Evolutionary conservation across 1,140 invertebrate genomes (phyloP).

Genomic region (Pantala flavescens): DNA sequence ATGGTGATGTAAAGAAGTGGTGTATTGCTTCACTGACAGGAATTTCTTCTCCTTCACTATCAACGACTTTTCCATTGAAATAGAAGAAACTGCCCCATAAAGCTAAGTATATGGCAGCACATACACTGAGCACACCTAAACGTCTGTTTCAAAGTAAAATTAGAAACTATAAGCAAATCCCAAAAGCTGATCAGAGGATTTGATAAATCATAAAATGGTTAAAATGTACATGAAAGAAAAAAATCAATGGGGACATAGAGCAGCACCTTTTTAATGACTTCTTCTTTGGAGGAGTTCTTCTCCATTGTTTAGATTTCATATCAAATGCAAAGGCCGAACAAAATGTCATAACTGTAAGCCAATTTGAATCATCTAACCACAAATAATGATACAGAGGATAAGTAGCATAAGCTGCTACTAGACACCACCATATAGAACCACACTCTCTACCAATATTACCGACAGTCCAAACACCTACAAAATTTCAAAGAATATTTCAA

Average conservation of each 20-base stretch:
- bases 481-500: constrained; percentile 18
- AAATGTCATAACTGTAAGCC: constrained; percentile 54
- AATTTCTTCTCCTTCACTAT: constrained; percentile 77
- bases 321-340: constrained; percentile 56
- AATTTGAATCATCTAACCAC: constrained; percentile 54
- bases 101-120: constrained; percentile 54
- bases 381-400: constrained; percentile 52
- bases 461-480: constrained; percentile 72
- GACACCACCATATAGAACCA: constrained; percentile 53
- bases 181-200: neutral
- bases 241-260: neutral
- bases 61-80: constrained; percentile 79
- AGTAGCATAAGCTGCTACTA: constrained; percentile 54
- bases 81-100: constrained; percentile 72
- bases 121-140: constrained; percentile 43
- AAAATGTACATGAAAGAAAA: neutral
- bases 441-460: constrained; percentile 78
- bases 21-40: constrained; percentile 75
- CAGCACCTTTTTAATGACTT: constrained; percentile 36
- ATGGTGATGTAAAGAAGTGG: constrained; percentile 82
- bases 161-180: constrained; percentile 17
- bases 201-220: neutral
- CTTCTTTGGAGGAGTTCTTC: constrained; percentile 46
- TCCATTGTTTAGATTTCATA: constrained; percentile 64
- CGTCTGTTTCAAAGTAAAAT: constrained; percentile 28